phyloP scores from a whole-genome alignment of 2,888 invertebrate genomes.

The Dugesia japonica region DNA sequence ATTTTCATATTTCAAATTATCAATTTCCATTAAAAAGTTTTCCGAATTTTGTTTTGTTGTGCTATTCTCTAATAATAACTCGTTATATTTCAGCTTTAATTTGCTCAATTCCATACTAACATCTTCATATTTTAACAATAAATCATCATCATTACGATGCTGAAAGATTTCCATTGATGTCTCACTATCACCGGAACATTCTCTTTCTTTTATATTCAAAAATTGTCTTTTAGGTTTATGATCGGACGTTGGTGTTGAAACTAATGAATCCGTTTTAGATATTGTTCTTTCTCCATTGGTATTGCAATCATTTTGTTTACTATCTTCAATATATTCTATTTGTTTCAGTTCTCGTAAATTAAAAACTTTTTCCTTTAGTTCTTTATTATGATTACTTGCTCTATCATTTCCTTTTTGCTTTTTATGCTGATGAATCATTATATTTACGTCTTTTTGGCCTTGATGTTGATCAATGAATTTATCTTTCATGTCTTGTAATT shows the following conservation, averaged over 20 bases:
- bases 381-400: too few species aligned
- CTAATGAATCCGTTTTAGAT: too few species aligned
- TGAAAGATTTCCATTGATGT: background rate
- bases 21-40: background rate
- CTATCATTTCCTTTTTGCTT: too few species aligned
- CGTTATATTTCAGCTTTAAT: constrained; percentile 1
- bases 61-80: background rate
- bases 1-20: constrained; percentile 9
- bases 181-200: background rate
- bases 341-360: too few species aligned
- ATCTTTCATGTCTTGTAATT: too few species aligned
- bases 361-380: too few species aligned
- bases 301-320: too few species aligned
- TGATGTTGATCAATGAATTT: too few species aligned
- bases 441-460: too few species aligned
- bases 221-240: background rate
- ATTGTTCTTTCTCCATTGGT: background rate
- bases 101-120: background rate
- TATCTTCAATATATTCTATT: too few species aligned
- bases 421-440: too few species aligned
- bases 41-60: background rate
- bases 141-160: background rate
- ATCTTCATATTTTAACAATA: background rate
- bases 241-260: background rate
- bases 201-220: background rate